phyloP scores from a whole-genome alignment of 2,888 invertebrate genomes.

The Limnephilus rhombicus region DNA sequence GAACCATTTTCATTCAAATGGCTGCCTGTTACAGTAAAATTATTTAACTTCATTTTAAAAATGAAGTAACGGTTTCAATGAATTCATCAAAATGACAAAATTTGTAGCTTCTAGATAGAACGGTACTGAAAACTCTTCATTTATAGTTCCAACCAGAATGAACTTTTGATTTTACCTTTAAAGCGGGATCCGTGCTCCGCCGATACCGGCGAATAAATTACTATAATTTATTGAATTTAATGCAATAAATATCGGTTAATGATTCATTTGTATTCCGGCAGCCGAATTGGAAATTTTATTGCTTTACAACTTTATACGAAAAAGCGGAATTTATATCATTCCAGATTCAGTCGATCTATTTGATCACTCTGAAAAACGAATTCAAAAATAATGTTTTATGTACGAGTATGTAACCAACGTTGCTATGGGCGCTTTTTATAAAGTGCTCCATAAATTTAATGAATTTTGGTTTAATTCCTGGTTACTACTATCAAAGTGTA shows the following conservation, averaged over 20 bases:
- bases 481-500: too few relatives aligned
- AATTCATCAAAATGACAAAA: too few relatives aligned
- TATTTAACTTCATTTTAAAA: neutral
- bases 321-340: neutral
- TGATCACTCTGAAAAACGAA: neutral
- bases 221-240: slow-evolving; percentile 7
- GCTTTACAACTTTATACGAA: slow-evolving; percentile 41
- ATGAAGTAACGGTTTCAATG: too few relatives aligned
- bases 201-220: neutral
- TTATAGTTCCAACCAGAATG: neutral
- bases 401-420: neutral
- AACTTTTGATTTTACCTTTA: neutral
- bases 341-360: neutral
- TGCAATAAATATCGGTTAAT: slow-evolving; percentile 47
- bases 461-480: neutral
- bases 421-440: neutral
- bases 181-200: neutral
- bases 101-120: neutral
- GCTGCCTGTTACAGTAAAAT: neutral
- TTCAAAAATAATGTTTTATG: neutral
- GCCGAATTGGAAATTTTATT: slow-evolving; percentile 55
- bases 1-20: neutral
- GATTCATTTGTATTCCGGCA: slow-evolving; percentile 55
- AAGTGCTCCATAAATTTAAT: neutral
- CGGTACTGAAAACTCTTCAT: neutral